Evolutionary conservation across 1,140 invertebrate genomes (phyloP).

Genomic region (Caenorhabditis inopinata): DNA sequence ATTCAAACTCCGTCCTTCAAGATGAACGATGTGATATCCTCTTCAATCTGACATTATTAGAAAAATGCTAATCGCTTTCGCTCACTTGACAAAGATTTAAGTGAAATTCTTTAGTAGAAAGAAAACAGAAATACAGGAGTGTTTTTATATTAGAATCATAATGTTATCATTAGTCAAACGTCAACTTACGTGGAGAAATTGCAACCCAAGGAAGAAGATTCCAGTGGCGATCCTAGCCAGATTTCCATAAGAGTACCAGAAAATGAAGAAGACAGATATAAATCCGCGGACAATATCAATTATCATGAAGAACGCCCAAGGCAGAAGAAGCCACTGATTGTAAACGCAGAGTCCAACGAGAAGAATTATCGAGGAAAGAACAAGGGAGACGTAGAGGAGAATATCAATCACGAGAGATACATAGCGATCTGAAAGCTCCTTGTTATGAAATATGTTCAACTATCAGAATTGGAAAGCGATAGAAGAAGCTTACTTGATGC

Average conservation of each 20-base stretch:
- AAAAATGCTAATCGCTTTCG: no score
- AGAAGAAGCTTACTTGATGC: slow-evolving; percentile 48
- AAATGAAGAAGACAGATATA: slow-evolving; percentile 62
- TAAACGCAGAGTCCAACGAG: slow-evolving; percentile 54
- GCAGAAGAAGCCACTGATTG: slow-evolving; percentile 62
- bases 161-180: not conserved
- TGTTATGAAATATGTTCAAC: no score
- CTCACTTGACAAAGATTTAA: no score
- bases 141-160: not conserved
- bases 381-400: slow-evolving; percentile 54
- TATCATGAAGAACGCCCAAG: slow-evolving; percentile 61
- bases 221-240: slow-evolving; percentile 63
- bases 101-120: no score
- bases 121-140: no score
- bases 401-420: slow-evolving; percentile 53
- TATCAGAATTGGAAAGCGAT: no score
- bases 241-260: slow-evolving; percentile 61
- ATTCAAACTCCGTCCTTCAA: no score
- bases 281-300: slow-evolving; percentile 63
- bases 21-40: no score
- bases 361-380: slow-evolving; percentile 59
- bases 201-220: slow-evolving; percentile 66
- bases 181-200: slow-evolving; percentile 64
- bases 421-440: slow-evolving; percentile 52
- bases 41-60: no score